Percentiles rank a stretch among this genome's conserved stretches.
These are phyloP conservation scores for Microplitis manilae DNA, from an alignment of 2,888 invertebrate species.

Conservation along the genomic window DNA sequence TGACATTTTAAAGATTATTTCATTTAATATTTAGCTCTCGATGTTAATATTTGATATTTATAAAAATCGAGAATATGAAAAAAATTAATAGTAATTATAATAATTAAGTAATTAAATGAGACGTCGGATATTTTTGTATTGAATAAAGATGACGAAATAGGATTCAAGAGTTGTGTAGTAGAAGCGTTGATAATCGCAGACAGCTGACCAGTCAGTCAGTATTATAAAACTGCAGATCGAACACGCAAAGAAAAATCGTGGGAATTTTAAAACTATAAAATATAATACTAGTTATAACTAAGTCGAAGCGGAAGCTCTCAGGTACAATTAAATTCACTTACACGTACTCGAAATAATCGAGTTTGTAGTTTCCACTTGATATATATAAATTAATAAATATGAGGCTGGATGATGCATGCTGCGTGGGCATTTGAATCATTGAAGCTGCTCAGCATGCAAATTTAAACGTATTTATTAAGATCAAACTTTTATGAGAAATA, in stretches of 20 bases:
- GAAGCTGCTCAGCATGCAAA: not conserved
- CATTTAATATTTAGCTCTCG: not conserved
- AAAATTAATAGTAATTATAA: not conserved
- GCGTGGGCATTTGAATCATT: conserved; percentile 30
- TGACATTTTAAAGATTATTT: not conserved
- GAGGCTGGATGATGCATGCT: conserved; percentile 11
- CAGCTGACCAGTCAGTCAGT: conserved; percentile 17
- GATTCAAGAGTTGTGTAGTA: not conserved
- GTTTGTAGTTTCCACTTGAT: not conserved
- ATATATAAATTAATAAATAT: not conserved
- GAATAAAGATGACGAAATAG: not conserved
- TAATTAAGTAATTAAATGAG: not conserved
- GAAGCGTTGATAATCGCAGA: conserved; percentile 36
- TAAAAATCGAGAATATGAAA: not conserved
- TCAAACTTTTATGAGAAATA: no score
- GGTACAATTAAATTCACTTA: not conserved
- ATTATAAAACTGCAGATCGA: conserved; percentile 4
- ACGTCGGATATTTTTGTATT: not conserved
- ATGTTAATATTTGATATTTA: not conserved
- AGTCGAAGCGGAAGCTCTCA: conserved; percentile 40
- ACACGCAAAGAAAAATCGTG: conserved; percentile 48
- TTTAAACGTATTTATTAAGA: not conserved
- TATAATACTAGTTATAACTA: not conserved
- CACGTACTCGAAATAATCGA: conserved; percentile 4
- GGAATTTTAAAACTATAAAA: conserved; percentile 44